Percentiles rank a stretch among this genome's conserved stretches.
Conservation (phyloP, 2,113 vertebrate species). For the Herpailurus yagouaroundi region DNA sequence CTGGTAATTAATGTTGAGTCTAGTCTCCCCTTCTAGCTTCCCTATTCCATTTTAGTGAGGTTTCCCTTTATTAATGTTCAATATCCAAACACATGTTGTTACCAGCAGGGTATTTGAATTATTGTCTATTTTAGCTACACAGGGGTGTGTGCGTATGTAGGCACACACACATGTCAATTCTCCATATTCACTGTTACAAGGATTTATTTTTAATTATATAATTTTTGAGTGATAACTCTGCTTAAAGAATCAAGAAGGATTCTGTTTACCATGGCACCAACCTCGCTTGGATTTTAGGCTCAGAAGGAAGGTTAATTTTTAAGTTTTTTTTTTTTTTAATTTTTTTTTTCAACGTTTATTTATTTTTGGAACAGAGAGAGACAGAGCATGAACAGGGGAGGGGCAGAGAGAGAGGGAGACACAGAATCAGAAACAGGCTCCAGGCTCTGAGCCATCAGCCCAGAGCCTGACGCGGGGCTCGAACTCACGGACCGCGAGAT, state of each 20-base stretch:
- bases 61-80: not conserved
- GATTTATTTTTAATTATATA: not conserved
- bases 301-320: not conserved
- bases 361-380: no score
- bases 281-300: not conserved
- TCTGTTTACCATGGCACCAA: not conserved
- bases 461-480: no score
- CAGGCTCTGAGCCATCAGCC: no score
- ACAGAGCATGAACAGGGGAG: no score
- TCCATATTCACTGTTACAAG: not conserved
- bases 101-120: slow-evolving; percentile 5
- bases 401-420: no score
- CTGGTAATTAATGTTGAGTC: not conserved
- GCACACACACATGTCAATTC: not conserved
- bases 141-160: not conserved
- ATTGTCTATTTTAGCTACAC: not conserved
- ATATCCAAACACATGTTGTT: not conserved
- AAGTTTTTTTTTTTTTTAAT: no score
- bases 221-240: not conserved
- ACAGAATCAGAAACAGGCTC: no score
- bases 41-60: not conserved
- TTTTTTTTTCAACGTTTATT: no score
- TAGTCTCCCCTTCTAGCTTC: not conserved
- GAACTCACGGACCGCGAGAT: no score
- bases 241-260: not conserved